Evolutionary conservation across 1,140 invertebrate species (phyloP).

Genomic region (Orchestia grillus): DNA sequence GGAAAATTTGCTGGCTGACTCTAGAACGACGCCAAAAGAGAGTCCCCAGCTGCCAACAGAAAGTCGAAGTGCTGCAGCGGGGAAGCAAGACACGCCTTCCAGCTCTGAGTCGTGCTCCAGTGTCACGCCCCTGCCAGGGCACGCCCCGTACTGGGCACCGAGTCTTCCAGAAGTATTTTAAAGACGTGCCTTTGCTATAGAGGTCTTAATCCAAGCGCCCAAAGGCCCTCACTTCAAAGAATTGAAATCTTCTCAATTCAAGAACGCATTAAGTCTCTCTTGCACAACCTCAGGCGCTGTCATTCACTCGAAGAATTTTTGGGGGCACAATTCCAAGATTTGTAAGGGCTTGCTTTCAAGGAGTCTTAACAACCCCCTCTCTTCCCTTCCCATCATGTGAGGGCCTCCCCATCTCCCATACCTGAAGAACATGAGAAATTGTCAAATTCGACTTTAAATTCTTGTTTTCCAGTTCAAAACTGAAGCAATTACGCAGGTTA

Average conservation of each 20-base stretch:
- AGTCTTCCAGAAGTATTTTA: neutral
- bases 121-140: no score
- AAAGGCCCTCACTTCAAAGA: neutral
- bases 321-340: neutral
- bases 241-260: neutral
- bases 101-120: neutral
- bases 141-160: neutral
- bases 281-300: neutral
- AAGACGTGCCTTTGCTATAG: neutral
- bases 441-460: no score
- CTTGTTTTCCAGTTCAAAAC: no score
- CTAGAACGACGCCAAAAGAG: no score
- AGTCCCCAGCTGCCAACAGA: no score
- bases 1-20: no score
- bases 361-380: no score
- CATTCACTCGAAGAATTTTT: neutral
- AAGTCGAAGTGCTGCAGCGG: no score
- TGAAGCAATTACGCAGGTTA: no score
- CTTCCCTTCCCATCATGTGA: no score
- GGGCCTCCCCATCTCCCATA: no score
- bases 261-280: neutral
- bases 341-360: neutral
- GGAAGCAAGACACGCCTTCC: neutral
- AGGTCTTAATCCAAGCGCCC: neutral
- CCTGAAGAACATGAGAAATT: no score